phyloP scores from a whole-genome alignment of 2,888 invertebrate genomes.

The Scaeva pyrastri region DNA sequence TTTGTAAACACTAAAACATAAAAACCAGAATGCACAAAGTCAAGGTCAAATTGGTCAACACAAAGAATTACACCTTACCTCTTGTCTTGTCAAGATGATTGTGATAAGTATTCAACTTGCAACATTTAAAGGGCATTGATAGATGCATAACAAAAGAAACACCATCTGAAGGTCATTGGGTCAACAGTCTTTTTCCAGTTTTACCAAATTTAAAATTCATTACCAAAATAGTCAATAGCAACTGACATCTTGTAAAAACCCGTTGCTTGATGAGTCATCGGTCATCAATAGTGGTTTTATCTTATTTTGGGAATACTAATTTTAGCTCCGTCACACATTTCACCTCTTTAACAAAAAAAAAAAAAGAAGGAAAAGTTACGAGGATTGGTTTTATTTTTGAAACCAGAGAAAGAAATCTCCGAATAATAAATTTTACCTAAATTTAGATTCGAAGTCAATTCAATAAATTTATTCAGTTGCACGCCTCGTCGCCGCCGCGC shows the following conservation, averaged over 20 bases:
- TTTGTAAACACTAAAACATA: background rate
- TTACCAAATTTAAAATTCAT: background rate
- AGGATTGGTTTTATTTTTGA: background rate
- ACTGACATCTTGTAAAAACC: background rate
- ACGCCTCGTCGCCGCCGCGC: no score
- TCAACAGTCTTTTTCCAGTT: conserved; percentile 3
- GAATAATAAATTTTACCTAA: background rate
- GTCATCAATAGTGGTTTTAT: background rate
- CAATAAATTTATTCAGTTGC: background rate
- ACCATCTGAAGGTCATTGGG: conserved; percentile 13
- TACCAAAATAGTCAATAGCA: background rate
- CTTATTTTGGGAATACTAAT: background rate
- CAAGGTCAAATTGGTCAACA: background rate
- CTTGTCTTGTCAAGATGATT: background rate
- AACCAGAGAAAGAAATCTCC: background rate
- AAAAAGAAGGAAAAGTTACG: background rate
- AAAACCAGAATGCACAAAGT: background rate
- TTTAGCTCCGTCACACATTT: background rate
- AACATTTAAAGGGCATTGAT: background rate
- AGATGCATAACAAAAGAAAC: background rate
- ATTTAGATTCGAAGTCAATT: background rate
- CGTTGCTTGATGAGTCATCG: background rate
- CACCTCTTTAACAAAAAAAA: background rate
- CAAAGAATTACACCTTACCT: background rate
- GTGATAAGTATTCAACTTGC: background rate